Conservation (phyloP, 2,888 invertebrate species). For the Hetaerina titia region DNA sequence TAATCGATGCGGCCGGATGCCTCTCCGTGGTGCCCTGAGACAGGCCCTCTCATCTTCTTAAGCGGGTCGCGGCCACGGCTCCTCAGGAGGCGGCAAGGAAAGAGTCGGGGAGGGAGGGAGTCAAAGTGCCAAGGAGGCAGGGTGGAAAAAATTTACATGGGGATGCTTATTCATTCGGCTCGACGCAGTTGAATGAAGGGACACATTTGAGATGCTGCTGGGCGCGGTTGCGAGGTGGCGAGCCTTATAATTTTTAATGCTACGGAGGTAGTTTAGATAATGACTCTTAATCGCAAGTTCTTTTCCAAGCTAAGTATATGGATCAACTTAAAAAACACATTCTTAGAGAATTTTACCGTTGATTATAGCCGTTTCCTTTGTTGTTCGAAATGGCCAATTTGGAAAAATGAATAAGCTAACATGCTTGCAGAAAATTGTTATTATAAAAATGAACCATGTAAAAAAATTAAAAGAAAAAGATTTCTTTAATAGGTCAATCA, state of each 20-base stretch:
- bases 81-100: not conserved
- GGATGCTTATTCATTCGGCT: not conserved
- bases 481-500: too few species aligned
- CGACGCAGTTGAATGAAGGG: not conserved
- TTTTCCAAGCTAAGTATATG: too few species aligned
- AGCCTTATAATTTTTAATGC: not conserved
- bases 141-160: not conserved
- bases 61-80: constrained; percentile 11
- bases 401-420: too few species aligned
- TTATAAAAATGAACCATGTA: too few species aligned
- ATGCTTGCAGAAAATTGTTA: too few species aligned
- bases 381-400: too few species aligned
- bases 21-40: constrained; percentile 37
- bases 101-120: not conserved
- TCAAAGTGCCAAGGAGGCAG: not conserved
- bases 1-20: constrained; percentile 57
- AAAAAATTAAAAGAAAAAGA: too few species aligned
- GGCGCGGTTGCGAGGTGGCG: not conserved
- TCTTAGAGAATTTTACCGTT: too few species aligned
- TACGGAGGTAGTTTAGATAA: too few species aligned
- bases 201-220: not conserved
- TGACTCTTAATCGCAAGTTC: too few species aligned
- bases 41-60: constrained; percentile 42
- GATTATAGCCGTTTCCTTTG: too few species aligned
- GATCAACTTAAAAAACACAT: too few species aligned